A percentile compares a stretch with the other conserved stretches of the same genome.
phyloP scores from a whole-genome alignment of 1,140 invertebrate species.

The Panagrolaimus sp. region DNA sequence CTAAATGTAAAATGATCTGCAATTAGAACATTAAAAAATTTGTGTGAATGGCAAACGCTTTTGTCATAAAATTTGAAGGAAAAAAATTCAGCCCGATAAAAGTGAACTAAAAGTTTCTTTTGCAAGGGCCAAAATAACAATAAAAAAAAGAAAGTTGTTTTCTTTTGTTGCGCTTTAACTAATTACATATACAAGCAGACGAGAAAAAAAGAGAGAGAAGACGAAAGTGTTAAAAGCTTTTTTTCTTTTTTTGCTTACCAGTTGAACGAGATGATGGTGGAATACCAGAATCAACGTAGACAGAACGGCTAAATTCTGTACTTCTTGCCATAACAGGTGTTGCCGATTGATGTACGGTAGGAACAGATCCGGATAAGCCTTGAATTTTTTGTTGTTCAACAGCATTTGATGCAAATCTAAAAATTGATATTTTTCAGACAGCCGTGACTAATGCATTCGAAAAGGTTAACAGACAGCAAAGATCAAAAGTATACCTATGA shows the following conservation, averaged over 20 bases:
- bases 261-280: conserved; percentile 10
- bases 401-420: conserved; percentile 7
- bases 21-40: no score
- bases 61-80: no score
- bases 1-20: no score
- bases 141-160: no score
- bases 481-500: background rate
- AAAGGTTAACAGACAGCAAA: background rate
- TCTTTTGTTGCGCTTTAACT: no score
- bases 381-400: conserved; percentile 3
- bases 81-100: no score
- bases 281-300: background rate
- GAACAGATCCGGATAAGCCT: conserved; percentile 11
- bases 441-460: no score
- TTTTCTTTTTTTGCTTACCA: conserved; percentile 3
- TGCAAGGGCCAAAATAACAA: no score
- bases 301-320: conserved; percentile 1
- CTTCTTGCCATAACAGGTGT: conserved; percentile 2
- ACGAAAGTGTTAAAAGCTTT: no score
- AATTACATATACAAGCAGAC: background rate
- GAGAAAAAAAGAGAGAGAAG: background rate
- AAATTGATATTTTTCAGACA: background rate
- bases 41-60: no score
- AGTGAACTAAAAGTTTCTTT: no score
- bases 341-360: background rate